phyloP scores from a whole-genome alignment of 2,113 vertebrate genomes.

The Galbula dea region DNA sequence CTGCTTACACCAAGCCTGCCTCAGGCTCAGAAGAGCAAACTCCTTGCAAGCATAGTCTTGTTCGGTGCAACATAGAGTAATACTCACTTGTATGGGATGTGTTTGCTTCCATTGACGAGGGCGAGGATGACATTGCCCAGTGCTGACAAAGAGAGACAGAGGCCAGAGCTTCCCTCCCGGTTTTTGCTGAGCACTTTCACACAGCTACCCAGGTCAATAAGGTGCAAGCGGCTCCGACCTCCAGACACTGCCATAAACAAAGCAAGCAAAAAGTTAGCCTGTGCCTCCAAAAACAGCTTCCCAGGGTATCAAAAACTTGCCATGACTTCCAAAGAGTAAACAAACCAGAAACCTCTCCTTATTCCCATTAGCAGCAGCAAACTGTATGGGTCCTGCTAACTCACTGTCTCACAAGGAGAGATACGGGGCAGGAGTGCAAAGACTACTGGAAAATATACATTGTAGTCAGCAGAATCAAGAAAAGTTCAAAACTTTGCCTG shows the following conservation, averaged over 20 bases:
- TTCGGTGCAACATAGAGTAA: not conserved
- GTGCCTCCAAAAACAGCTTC: not conserved
- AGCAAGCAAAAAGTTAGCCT: constrained; percentile 24
- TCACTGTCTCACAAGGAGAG: no score
- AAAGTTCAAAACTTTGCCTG: no score
- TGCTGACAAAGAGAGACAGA: constrained; percentile 92
- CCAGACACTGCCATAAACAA: constrained; percentile 86
- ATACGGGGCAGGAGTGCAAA: no score
- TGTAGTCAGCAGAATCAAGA: no score
- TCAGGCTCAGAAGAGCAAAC: not conserved
- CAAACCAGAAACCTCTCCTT: not conserved
- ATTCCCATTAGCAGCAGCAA: not conserved
- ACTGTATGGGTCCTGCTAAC: not conserved
- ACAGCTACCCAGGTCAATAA: constrained; percentile 96
- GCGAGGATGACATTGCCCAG: constrained; percentile 97
- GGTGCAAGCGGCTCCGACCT: constrained; percentile 94
- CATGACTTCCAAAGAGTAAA: not conserved
- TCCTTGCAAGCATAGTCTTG: not conserved
- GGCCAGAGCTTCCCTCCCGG: constrained; percentile 80
- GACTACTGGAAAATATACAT: no score
- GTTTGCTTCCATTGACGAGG: constrained; percentile 98
- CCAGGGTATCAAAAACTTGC: not conserved
- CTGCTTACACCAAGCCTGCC: not conserved
- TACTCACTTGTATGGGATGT: constrained; percentile 97
- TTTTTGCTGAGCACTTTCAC: constrained; percentile 86